These are phyloP conservation scores for Labeo catla DNA, from an alignment of 2,113 vertebrate species.

Conservation along the genomic window DNA sequence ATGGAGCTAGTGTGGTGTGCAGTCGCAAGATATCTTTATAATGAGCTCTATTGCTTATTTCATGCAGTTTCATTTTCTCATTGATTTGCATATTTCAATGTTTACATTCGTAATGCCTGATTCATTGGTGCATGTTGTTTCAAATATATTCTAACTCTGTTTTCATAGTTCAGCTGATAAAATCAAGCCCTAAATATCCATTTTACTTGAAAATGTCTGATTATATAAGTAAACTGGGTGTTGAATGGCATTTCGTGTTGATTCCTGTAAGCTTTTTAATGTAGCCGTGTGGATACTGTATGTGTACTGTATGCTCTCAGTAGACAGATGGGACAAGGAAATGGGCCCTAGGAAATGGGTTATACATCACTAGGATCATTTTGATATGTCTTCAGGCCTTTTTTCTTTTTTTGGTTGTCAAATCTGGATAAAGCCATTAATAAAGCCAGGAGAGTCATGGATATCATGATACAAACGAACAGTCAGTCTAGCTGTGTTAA, in stretches of 20 bases:
- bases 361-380: slow-evolving; percentile 32
- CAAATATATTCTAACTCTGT: neutral
- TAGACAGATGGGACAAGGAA: slow-evolving; percentile 22
- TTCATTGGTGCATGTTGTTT: neutral
- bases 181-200: neutral
- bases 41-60: slow-evolving; percentile 11
- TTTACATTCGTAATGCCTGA: neutral
- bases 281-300: neutral
- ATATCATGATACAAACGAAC: neutral
- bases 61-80: neutral
- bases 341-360: slow-evolving; percentile 34
- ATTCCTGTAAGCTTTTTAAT: neutral
- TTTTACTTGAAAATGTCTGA: neutral
- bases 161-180: neutral
- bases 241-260: neutral
- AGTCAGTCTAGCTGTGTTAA: neutral
- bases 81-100: slow-evolving; percentile 10
- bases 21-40: neutral
- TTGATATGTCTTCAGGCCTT: slow-evolving; percentile 19
- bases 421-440: neutral
- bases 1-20: slow-evolving; percentile 11
- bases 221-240: neutral
- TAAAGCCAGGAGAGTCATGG: neutral
- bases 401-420: neutral
- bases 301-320: neutral